Evolutionary conservation across 1,140 invertebrate species (phyloP).

Genomic region (Capitella teleta): DNA sequence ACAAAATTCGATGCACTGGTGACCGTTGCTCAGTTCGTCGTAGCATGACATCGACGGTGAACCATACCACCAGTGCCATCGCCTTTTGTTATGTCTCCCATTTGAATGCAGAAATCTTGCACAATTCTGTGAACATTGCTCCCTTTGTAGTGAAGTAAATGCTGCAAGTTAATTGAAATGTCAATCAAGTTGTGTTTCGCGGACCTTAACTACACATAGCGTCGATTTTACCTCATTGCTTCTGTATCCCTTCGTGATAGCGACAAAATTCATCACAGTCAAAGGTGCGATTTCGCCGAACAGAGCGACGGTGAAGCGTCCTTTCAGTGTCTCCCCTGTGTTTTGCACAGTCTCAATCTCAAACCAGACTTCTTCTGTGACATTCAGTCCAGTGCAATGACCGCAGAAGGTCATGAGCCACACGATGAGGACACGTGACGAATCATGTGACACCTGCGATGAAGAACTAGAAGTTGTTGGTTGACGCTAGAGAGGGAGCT

Average conservation of each 20-base stretch:
- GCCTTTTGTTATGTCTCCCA: conserved; percentile 40
- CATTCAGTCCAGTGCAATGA: conserved; percentile 21
- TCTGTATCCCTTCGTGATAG: conserved; percentile 28
- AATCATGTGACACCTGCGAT: no score
- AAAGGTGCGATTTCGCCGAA: conserved; percentile 41
- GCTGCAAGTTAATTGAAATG: conserved; percentile 9
- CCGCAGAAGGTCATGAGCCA: no score
- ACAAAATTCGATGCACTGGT: no score
- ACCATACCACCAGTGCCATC: conserved; percentile 44
- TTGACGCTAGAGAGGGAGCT: no score
- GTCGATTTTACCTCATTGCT: conserved; percentile 2
- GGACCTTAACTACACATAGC: background rate
- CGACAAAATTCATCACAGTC: conserved; percentile 38
- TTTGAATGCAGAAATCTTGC: conserved; percentile 42
- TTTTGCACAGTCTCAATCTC: conserved; percentile 31
- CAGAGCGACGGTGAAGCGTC: conserved; percentile 25
- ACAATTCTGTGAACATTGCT: conserved; percentile 37
- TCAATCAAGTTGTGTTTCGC: background rate
- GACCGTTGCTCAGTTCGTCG: no score
- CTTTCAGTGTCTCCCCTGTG: no score
- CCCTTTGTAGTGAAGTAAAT: conserved; percentile 26
- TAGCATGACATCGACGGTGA: no score
- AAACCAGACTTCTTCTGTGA: conserved; percentile 32
- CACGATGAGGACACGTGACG: no score
- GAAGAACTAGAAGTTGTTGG: no score